phyloP scores from a whole-genome alignment of 2,113 vertebrate species.

The Uropsilus gracilis region DNA sequence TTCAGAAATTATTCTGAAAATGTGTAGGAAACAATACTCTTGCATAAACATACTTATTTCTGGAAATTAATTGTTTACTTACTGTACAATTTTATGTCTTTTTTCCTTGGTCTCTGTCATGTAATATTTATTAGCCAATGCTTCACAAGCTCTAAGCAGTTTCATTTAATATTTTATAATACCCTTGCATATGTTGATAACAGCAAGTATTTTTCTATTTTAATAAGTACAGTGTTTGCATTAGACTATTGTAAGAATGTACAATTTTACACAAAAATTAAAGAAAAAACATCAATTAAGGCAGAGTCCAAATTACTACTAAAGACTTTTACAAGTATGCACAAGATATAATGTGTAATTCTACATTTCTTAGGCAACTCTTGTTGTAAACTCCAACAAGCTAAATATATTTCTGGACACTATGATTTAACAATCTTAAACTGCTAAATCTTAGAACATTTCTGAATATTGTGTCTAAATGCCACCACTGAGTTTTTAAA shows the following conservation, averaged over 20 bases:
- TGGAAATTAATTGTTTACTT: slow-evolving; percentile 79
- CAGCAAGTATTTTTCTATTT: slow-evolving; percentile 77
- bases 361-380: slow-evolving; percentile 4
- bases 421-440: not conserved
- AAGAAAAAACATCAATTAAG: slow-evolving; percentile 24
- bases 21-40: slow-evolving; percentile 84
- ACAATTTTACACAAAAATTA: not conserved
- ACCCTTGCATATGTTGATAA: slow-evolving; percentile 79
- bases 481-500: not conserved
- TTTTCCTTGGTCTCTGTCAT: slow-evolving; percentile 65
- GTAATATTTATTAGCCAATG: slow-evolving; percentile 86
- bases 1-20: slow-evolving; percentile 89
- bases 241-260: not conserved
- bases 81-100: slow-evolving; percentile 69
- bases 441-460: not conserved
- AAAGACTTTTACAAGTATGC: not conserved
- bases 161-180: slow-evolving; percentile 85
- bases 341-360: slow-evolving; percentile 10
- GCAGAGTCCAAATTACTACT: slow-evolving; percentile 23
- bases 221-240: slow-evolving; percentile 28
- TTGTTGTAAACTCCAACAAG: not conserved
- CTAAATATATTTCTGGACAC: not conserved
- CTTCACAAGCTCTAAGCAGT: slow-evolving; percentile 79
- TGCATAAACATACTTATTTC: slow-evolving; percentile 78
- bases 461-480: not conserved